These are phyloP conservation scores for Cecropterus lyciades DNA, from an alignment of 1,140 invertebrate species.

Conservation along the genomic window DNA sequence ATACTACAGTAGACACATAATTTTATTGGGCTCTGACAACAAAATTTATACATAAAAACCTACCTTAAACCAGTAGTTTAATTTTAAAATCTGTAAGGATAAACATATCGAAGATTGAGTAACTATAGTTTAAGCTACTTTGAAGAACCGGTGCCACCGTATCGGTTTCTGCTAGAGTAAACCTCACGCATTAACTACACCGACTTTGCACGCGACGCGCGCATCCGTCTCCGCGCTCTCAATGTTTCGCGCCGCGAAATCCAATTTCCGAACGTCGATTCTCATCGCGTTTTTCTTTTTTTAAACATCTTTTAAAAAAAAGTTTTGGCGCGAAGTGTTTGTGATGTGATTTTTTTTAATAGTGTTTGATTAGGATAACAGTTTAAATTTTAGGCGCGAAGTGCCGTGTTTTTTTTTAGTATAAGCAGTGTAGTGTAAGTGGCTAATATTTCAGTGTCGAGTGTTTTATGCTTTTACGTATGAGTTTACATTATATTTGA, in stretches of 20 bases:
- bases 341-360: slow-evolving; percentile 50
- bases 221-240: slow-evolving; percentile 57
- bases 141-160: slow-evolving; percentile 55
- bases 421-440: slow-evolving; percentile 25
- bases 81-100: not conserved
- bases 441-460: slow-evolving; percentile 36
- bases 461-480: slow-evolving; percentile 43
- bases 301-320: slow-evolving; percentile 41
- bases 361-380: no score
- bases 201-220: slow-evolving; percentile 71
- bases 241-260: slow-evolving; percentile 67
- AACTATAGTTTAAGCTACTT: slow-evolving; percentile 12
- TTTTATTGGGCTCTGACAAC: no score
- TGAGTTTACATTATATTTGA: slow-evolving; percentile 65
- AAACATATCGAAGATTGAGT: not conserved
- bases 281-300: slow-evolving; percentile 38
- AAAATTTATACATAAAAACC: no score
- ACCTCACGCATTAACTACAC: slow-evolving; percentile 61
- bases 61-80: not conserved
- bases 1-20: no score
- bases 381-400: slow-evolving; percentile 32
- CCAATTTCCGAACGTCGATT: slow-evolving; percentile 45
- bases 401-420: slow-evolving; percentile 10
- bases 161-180: slow-evolving; percentile 55
- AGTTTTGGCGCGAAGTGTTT: slow-evolving; percentile 37